Base-by-base conservation (phyloP, 1,140 invertebrate genomes). In the fruit fly (Drosophila melanogaster) region DNA sequence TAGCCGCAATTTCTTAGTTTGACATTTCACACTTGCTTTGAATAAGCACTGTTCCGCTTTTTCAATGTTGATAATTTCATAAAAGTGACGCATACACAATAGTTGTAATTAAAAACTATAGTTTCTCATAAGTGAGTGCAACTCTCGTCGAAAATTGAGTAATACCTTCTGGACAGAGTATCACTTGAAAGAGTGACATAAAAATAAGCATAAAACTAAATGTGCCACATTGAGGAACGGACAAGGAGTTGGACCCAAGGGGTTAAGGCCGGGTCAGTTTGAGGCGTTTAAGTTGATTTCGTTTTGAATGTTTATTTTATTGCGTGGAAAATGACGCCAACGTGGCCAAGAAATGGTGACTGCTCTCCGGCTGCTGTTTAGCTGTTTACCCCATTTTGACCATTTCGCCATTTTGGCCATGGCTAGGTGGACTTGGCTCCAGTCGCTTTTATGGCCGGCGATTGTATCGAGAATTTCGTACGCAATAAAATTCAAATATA, bases 401-500 rank as follows among this genome's bases (percentile, higher is more conserved):
- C 49, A 22, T 33, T 44, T 46, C 26, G n/a, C 17, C 49, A 22
- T 33, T 47, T 55, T 40, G 37, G 35, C 15, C 49, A 26, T 19
- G 47, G 10, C 43, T 43, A 69, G 64, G 61, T 69, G 66, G 57
- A 30, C 78, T 69, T 62, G 80, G 79, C 84, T 89, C 84, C 84
- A 89, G 79, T 80, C 79, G 69, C 67, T 84, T 89, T 89, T 79
- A 89, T 89, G 77, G 72, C 76, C 79, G 38, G 61, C 79, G 84
- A 89, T 89, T 84, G 71, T 89, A 89, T 89, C 84, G 65, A 61
- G 76, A 73, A 90, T 90, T 87, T 89, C 83, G 84, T 90, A 90
- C 78, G 89, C 81, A 91, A 91, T 91, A 91, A 91, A 91, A 91
- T 91, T 91, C 89, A 90, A 91, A 91, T 91, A 87, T 85, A 90